Conservation (phyloP, 2,113 vertebrate genomes). For the Oceanodroma tethys region DNA sequence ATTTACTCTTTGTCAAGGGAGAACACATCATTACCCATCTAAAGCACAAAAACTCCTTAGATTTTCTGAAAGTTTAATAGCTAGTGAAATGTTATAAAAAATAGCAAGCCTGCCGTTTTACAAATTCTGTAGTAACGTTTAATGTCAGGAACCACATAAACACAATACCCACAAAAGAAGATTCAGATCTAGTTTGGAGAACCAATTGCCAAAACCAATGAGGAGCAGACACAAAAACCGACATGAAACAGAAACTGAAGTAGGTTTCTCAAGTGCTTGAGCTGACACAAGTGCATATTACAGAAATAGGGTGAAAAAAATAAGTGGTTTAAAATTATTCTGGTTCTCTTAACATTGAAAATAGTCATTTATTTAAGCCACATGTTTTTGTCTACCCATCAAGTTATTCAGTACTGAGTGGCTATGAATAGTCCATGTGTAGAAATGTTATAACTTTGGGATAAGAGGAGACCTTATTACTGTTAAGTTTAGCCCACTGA, state of each 20-base stretch:
- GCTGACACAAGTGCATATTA: not conserved
- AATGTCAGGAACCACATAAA: not conserved
- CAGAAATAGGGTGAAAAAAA: not conserved
- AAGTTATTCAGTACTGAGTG: not conserved
- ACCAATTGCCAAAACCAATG: not conserved
- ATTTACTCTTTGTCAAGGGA: conserved; percentile 20
- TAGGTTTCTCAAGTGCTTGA: not conserved
- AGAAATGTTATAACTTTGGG: not conserved
- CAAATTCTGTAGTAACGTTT: not conserved
- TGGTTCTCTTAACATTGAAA: not conserved
- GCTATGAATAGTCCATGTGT: not conserved
- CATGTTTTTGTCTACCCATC: not conserved
- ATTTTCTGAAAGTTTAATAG: conserved; percentile 20
- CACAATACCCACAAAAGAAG: not conserved
- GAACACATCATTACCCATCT: conserved; percentile 21
- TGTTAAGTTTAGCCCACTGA: not conserved
- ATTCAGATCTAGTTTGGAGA: not conserved
- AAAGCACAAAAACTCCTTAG: conserved; percentile 7
- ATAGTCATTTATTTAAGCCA: not conserved
- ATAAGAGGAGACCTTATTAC: not conserved
- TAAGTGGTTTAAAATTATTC: not conserved
- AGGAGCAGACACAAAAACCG: not conserved
- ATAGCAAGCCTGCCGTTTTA: not conserved
- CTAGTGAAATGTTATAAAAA: not conserved
- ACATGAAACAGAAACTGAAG: not conserved